Evolutionary conservation across 2,113 vertebrate genomes (phyloP), one percentile per base, ranked within the genome.

Genomic region (Tetraodon nigroviridis): DNA sequence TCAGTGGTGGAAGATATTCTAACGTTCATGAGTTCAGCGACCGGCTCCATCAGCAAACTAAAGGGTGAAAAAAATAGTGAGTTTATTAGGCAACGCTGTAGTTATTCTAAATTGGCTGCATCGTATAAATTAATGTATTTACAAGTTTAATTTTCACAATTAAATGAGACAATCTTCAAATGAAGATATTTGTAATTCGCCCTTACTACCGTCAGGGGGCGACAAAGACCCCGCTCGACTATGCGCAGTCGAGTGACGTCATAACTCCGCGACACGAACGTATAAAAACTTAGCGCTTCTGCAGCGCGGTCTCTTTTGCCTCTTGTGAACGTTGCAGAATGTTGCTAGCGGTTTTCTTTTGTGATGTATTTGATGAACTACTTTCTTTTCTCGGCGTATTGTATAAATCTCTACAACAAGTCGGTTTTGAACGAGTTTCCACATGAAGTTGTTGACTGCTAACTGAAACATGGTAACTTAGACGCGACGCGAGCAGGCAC

Each of bases 301-400:
- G 1, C 1, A 11, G 0, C 13, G 0, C 0, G 0, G 0, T 1
- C 4, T 7, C 44, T 6, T 3, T 37, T 37, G 32, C 8, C 12
- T 37, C 32, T 37, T 37, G 32, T 11, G 12, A 37, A 2, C 2
- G 32, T 2, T 8, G 6, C 10, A 6, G 6, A 1, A 18, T 19
- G 46, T n/a, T n/a, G 7, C 11, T 18, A 8, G n/a, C 1, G 11
- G 0, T 6, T 10, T 1, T 32, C 14, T 0, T 2, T 3, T 0
- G 48, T 1, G 2, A 4, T 11, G 8, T 3, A 1, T 19, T 37
- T 37, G 32, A 37, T 37, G 32, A 37, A 37, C 11, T 2, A 10
- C 8, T 11, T 37, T 27, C 1, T 37, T 37, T 37, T 11, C 10
- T 37, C 32, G 12, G 11, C 7, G 32, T 37, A 37, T 37, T 1